Conservation (phyloP, 2,888 invertebrate genomes). For the Lacanobia wlatinum region DNA sequence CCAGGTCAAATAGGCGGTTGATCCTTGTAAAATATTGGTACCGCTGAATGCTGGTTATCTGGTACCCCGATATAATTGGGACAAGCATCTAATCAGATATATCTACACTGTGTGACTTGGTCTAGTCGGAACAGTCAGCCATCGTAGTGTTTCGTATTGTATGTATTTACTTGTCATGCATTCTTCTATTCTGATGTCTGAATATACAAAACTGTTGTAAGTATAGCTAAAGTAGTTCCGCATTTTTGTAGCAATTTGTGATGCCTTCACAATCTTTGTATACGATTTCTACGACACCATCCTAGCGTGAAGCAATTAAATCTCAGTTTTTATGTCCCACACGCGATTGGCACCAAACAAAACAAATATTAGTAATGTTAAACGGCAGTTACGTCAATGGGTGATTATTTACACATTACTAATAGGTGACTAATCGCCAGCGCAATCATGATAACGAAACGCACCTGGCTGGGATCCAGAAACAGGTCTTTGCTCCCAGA, state of each 20-base stretch:
- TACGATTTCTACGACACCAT: slow-evolving; percentile 11
- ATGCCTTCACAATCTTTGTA: background rate
- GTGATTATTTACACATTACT: slow-evolving; percentile 49
- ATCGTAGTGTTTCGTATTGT: too few relatives aligned
- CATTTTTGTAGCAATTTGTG: slow-evolving; percentile 9
- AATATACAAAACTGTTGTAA: background rate
- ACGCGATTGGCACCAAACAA: slow-evolving; percentile 28
- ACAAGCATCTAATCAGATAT: too few relatives aligned
- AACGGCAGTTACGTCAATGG: slow-evolving; percentile 26
- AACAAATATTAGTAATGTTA: slow-evolving; percentile 37
- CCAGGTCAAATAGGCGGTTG: background rate
- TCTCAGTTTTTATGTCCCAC: background rate
- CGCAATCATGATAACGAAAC: slow-evolving; percentile 27
- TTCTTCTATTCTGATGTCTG: background rate
- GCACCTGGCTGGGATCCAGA: slow-evolving; percentile 42
- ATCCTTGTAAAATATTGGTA: background rate
- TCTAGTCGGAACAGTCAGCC: too few relatives aligned
- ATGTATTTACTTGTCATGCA: background rate
- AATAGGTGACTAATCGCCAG: slow-evolving; percentile 42
- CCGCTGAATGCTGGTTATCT: background rate
- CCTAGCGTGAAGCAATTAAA: slow-evolving; percentile 31
- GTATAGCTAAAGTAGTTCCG: slow-evolving; percentile 13
- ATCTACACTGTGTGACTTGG: background rate
- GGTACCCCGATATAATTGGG: too few relatives aligned
- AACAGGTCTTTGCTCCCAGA: slow-evolving; percentile 38